These are phyloP conservation scores for Zapus hudsonius DNA, from an alignment of 2,113 vertebrate species.

Conservation along the genomic window DNA sequence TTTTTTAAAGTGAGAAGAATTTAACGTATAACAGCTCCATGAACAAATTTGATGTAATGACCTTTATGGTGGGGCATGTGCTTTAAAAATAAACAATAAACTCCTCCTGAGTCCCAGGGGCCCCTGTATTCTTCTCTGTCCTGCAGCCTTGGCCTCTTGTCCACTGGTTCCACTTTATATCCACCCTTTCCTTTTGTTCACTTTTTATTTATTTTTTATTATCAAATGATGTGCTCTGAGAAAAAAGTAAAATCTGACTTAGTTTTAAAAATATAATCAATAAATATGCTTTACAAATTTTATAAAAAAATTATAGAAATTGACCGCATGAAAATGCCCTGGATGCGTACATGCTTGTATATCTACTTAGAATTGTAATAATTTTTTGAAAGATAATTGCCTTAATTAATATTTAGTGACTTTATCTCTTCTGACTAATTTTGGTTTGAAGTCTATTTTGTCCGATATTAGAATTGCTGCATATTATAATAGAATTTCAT, in stretches of 20 bases:
- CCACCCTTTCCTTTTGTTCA: conserved; percentile 79
- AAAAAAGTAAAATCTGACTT: conserved; percentile 83
- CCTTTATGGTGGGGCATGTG: background rate
- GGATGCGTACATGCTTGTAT: too few relatives aligned
- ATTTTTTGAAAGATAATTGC: background rate
- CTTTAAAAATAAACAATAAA: conserved; percentile 16
- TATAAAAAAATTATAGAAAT: background rate
- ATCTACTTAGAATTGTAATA: background rate
- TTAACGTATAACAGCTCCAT: background rate
- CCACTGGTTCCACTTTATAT: conserved; percentile 78
- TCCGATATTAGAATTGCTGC: background rate
- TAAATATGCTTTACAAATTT: background rate
- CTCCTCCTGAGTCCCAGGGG: conserved; percentile 79
- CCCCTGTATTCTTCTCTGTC: conserved; percentile 72
- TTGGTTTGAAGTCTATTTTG: background rate
- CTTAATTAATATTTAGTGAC: background rate
- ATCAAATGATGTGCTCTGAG: conserved; percentile 85
- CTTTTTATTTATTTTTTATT: conserved; percentile 85
- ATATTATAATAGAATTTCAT: background rate
- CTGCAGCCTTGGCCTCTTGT: conserved; percentile 62
- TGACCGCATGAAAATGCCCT: background rate
- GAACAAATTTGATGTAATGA: background rate
- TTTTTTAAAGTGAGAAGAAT: background rate
- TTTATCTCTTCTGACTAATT: background rate
- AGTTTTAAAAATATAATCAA: conserved; percentile 75